Base-by-base conservation (phyloP, 2,888 invertebrate genomes). In the Notodonta ziczac region DNA sequence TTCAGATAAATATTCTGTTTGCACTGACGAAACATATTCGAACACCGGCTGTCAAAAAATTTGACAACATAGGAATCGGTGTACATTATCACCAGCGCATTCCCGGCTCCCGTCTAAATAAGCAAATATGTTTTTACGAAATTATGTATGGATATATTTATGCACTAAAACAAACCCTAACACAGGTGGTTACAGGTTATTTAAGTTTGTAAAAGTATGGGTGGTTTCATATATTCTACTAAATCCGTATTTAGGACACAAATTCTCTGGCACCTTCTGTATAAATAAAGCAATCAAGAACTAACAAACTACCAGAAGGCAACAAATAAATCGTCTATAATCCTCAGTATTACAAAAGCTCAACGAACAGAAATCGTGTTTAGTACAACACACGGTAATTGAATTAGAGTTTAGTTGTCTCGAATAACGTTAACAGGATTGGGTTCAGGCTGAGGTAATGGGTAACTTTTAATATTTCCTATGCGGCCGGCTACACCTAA, bases 351-450 rank as follows among this genome's bases (percentile, higher is more conserved):
- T 76, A 81, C 74, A 62, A 81, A 81, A 84, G 80, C 77, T 81
- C 73, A 68, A 35, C 61, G 16, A 71, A 70, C 67, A 77, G 74
- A 73, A 73, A 76, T 70, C 68, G 68, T 74, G 72, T 77, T 79
- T 78, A 80, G 81, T 77, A 75, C 70, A 65, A 53, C 66, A 80
- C 74, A 72, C 77, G 80, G 72, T 89, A 89, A 90, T 90, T 89
- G 76, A 87, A 89, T 90, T 89, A 89, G 82, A 80, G 83, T 83
- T 83, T 80, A 82, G 82, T 75, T 83, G 88, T 81, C 86, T 87
- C 82, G 85, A 84, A 88, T 89, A 85, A 77, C 78, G 74, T 73
- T 88, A 88, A 88, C 84, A 80, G 87, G 88, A 88, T 88, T 86
- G 67, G 63, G 62, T 73, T 78, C 76, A 73, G 70, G 61, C 62